Evolutionary conservation across 1,140 invertebrate genomes (phyloP).

Genomic region (Drosophila nikananu): DNA sequence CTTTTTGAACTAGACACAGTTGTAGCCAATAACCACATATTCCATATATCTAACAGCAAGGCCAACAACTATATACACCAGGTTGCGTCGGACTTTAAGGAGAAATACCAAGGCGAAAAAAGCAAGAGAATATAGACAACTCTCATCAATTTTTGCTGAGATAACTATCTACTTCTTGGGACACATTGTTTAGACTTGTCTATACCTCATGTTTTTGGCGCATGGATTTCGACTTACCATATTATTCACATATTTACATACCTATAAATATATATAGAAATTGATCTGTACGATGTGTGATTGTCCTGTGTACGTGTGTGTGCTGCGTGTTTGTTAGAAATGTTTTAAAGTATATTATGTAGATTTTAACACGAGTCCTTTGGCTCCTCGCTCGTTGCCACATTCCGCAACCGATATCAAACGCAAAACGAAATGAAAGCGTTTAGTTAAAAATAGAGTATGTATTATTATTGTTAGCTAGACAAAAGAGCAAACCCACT

Average conservation of each 20-base stretch:
- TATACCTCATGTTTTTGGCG: neutral
- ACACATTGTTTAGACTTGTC: too few species aligned
- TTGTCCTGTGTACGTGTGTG: constrained; percentile 39
- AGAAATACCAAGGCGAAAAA: neutral
- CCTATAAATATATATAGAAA: constrained; percentile 41
- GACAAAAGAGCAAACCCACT: constrained; percentile 62
- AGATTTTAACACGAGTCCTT: constrained; percentile 46
- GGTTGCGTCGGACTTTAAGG: neutral
- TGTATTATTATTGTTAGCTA: constrained; percentile 69
- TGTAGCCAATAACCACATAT: constrained; percentile 51
- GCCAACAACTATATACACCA: constrained; percentile 4
- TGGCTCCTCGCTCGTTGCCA: constrained; percentile 29
- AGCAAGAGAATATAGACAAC: neutral
- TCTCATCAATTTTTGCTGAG: neutral
- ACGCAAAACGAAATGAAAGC: constrained; percentile 43
- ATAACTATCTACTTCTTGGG: neutral
- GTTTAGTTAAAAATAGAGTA: constrained; percentile 48
- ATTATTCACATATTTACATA: constrained; percentile 13
- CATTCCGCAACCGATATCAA: constrained; percentile 51
- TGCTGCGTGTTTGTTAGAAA: constrained; percentile 46
- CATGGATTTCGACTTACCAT: neutral
- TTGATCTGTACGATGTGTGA: constrained; percentile 40
- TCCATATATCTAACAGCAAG: constrained; percentile 33
- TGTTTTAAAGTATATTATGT: constrained; percentile 54
- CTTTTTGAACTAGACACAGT: constrained; percentile 75